Conservation (phyloP, 2,797 vertebrate species). For the Notolabrus celidotus region DNA sequence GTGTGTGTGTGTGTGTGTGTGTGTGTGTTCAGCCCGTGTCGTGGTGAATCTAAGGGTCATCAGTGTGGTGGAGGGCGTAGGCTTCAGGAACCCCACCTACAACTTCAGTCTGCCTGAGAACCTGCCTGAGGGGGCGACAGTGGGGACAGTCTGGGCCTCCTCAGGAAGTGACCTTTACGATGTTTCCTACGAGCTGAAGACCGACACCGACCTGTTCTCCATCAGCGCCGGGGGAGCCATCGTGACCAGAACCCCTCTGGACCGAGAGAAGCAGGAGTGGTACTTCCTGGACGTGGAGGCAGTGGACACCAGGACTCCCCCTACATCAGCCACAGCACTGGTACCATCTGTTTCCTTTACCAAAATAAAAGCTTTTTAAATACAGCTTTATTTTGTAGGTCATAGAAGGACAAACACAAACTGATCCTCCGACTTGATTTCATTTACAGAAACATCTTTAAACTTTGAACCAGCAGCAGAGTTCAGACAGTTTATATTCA, state of each 20-base stretch:
- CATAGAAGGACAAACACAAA: too few species aligned
- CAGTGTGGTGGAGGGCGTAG: slow-evolving; percentile 64
- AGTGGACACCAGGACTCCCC: slow-evolving; percentile 77
- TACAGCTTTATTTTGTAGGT: too few species aligned
- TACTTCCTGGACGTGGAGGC: slow-evolving; percentile 83
- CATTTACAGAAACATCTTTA: too few species aligned
- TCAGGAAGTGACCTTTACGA: slow-evolving; percentile 60
- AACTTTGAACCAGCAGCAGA: too few species aligned
- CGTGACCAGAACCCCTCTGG: slow-evolving; percentile 56
- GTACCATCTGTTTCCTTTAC: slow-evolving; percentile 61
- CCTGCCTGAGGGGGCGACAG: slow-evolving; percentile 32
- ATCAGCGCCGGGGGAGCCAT: slow-evolving; percentile 74
- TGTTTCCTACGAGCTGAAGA: slow-evolving; percentile 76
- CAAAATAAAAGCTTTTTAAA: too few species aligned
- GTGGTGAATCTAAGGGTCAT: slow-evolving; percentile 69
- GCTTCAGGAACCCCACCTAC: slow-evolving; percentile 79
- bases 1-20: neutral
- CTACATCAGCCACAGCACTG: slow-evolving; percentile 76
- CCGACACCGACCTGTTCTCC: slow-evolving; percentile 78
- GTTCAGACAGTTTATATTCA: too few species aligned
- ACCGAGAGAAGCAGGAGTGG: slow-evolving; percentile 81
- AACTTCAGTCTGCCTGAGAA: slow-evolving; percentile 82
- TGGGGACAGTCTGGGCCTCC: slow-evolving; percentile 79
- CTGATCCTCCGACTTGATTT: too few species aligned
- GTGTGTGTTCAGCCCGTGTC: slow-evolving; percentile 69